Conservation (phyloP, 2,888 invertebrate genomes). For the Acronicta aceris region DNA sequence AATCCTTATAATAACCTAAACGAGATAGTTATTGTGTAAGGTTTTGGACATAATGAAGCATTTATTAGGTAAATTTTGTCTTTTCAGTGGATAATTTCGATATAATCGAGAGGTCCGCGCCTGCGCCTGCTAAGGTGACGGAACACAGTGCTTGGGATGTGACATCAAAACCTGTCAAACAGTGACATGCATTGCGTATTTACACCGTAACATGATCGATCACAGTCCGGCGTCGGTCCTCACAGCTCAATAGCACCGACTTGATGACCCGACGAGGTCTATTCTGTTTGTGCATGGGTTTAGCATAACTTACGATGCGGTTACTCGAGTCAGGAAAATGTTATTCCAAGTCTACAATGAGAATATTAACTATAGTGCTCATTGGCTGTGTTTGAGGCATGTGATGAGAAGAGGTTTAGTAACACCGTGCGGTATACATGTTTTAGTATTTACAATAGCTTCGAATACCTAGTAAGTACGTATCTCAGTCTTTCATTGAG, state of each 20-base stretch:
- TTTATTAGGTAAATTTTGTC: slow-evolving; percentile 45
- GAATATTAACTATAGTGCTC: slow-evolving; percentile 88
- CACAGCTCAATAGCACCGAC: slow-evolving; percentile 68
- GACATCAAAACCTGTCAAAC: slow-evolving; percentile 89
- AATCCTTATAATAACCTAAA: slow-evolving; percentile 31
- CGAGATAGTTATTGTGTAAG: slow-evolving; percentile 35
- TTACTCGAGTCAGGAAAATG: slow-evolving; percentile 87
- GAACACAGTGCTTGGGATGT: slow-evolving; percentile 89
- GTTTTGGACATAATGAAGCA: slow-evolving; percentile 23
- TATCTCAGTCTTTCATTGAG: slow-evolving; percentile 77
- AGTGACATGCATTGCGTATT: slow-evolving; percentile 89
- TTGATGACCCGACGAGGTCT: slow-evolving; percentile 76
- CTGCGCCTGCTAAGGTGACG: slow-evolving; percentile 85
- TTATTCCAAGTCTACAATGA: slow-evolving; percentile 88
- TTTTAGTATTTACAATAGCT: slow-evolving; percentile 86
- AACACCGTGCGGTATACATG: slow-evolving; percentile 87
- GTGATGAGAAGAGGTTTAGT: slow-evolving; percentile 89
- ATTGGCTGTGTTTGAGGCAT: slow-evolving; percentile 88
- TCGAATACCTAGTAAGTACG: slow-evolving; percentile 58
- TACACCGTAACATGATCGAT: slow-evolving; percentile 80
- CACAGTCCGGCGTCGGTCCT: slow-evolving; percentile 68
- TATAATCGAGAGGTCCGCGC: slow-evolving; percentile 70
- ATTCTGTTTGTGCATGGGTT: slow-evolving; percentile 87
- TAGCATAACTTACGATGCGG: slow-evolving; percentile 89
- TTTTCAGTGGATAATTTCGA: slow-evolving; percentile 49